These are phyloP conservation scores for Trematomus loennbergii DNA, from an alignment of 2,113 vertebrate species.

Conservation along the genomic window DNA sequence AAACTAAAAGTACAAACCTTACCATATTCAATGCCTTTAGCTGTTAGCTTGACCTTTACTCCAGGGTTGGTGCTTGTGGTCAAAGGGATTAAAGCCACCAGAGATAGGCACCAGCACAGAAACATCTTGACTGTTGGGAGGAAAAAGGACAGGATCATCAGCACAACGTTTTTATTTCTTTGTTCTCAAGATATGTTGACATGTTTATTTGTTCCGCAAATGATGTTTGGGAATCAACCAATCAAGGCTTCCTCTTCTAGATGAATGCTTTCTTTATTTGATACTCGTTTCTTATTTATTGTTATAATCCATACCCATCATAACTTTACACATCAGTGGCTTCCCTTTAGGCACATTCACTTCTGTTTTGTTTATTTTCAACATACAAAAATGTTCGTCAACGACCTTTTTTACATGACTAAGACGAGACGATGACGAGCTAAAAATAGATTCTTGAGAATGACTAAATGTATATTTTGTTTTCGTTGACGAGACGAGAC, in stretches of 20 bases:
- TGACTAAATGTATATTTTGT: too few species aligned
- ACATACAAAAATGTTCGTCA: too few species aligned
- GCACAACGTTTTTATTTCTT: background rate
- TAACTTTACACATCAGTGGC: too few species aligned
- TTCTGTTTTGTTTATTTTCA: too few species aligned
- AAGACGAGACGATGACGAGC: too few species aligned
- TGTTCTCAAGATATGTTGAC: background rate
- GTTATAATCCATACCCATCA: too few species aligned
- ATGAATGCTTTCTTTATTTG: background rate
- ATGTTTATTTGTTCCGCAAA: background rate
- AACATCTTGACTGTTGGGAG: conserved; percentile 65
- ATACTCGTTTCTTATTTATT: background rate
- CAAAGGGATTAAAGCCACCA: conserved; percentile 60
- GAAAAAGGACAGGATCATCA: conserved; percentile 8
- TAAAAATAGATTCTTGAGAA: too few species aligned
- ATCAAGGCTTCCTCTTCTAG: background rate
- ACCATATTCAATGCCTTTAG: conserved; percentile 84
- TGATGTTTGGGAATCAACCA: background rate
- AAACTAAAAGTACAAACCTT: background rate
- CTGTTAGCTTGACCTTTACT: conserved; percentile 77
- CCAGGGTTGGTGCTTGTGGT: conserved; percentile 72
- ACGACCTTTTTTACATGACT: too few species aligned
- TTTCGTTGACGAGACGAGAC: too few species aligned
- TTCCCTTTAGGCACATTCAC: too few species aligned
- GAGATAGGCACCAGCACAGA: conserved; percentile 52